Evolutionary conservation across 2,888 invertebrate genomes (phyloP), one percentile per base, ranked within the genome.

Genomic region (Hypomecis punctinalis): DNA sequence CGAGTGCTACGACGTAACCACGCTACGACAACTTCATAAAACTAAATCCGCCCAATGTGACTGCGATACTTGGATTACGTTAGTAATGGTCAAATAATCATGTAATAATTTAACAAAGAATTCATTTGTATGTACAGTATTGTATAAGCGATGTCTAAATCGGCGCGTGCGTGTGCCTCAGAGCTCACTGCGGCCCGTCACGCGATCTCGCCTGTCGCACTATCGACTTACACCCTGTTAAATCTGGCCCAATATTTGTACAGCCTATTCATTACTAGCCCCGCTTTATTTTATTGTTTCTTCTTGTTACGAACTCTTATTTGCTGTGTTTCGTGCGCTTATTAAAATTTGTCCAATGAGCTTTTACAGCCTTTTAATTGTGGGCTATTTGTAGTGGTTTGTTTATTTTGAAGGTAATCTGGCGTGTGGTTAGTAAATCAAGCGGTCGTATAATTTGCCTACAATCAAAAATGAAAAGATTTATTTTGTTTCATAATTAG

Each of bases 211-310:
- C 91, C 90, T 91, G 91, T 79, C 79, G 72, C 82, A 72, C 86
- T 91, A 91, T 91, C 91, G 85, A 86, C 89, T 91, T 91, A 91
- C 91, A 92, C 88, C 85, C 86, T 88, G 90, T 90, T 88, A 84
- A 90, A 90, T 89, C 86, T 88, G 86, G 81, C 88, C 83, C 85
- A 88, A 90, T 91, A 89, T 91, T 91, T 90, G 89, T 91, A 86
- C 85, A 88, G 81, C 86, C 86, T 87, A 87, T 88, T 90, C 89
- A 89, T 90, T 90, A 88, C 83, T 80, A 79, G 80, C 76, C 76
- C 80, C 77, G 82, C 80, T 88, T 86, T 84, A 81, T 87, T 90
- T 90, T 85, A 88, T 88, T 85, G 88, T 88, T 85, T 84, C 83
- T 84, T 83, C 83, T 84, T 84, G 82, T 85, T 77, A 77, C 76